These are phyloP conservation scores for Oligia latruncula DNA, from an alignment of 2,888 invertebrate species.

Conservation along the genomic window DNA sequence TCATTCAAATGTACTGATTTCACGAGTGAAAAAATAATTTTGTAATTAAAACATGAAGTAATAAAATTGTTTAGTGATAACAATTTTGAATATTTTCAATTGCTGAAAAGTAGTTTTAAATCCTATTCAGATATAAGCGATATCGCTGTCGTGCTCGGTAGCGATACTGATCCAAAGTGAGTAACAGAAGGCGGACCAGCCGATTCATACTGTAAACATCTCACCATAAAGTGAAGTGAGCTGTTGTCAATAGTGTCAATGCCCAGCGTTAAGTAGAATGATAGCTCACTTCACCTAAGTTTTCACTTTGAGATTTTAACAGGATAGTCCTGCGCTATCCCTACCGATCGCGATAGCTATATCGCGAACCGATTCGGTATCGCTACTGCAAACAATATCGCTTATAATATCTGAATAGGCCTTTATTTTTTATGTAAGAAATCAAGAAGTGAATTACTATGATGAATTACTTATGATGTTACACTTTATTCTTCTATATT, in stretches of 20 bases:
- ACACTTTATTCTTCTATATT: slow-evolving; percentile 21
- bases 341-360: background rate
- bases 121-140: background rate
- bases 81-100: background rate
- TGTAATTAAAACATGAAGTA: slow-evolving; percentile 5
- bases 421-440: background rate
- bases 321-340: background rate
- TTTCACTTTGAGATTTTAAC: background rate
- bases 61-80: slow-evolving; percentile 6
- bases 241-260: background rate
- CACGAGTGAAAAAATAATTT: background rate
- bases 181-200: background rate
- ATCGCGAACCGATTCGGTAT: background rate
- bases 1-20: slow-evolving; percentile 4
- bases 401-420: background rate
- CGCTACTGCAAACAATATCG: background rate
- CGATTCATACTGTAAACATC: background rate
- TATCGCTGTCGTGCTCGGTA: too few relatives aligned
- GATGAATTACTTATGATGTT: slow-evolving; percentile 36
- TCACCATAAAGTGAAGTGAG: background rate
- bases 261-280: background rate
- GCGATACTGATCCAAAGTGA: background rate
- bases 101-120: slow-evolving; percentile 1
- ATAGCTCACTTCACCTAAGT: background rate
- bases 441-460: slow-evolving; percentile 11